Base-by-base conservation (phyloP, 2,888 invertebrate genomes). In the Catotricha subobsoleta region DNA sequence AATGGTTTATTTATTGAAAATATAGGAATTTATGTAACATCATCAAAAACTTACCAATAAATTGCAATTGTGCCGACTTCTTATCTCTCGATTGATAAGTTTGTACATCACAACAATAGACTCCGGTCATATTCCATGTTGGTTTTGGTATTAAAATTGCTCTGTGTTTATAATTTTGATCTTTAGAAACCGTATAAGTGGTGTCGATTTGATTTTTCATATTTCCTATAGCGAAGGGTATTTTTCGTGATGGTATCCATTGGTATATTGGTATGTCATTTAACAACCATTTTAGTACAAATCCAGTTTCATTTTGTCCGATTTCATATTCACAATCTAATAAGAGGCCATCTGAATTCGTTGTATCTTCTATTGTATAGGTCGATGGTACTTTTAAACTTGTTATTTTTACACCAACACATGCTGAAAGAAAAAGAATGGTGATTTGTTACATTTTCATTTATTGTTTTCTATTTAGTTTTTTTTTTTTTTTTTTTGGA, bases 51-150 rank as follows among this genome's bases (percentile, higher is more conserved):
- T 41, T 51, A 62, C 62, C 61, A 54, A 62, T 60, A 50, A 62
- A 59, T 56, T 62, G 62, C 50, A 62, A 51, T 48, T 57, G 55
- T 49, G 59, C 55, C 53, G 60, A 60, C 50, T 55, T 57, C 51
- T 58, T 61, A 50, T 63, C 63, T 46, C 60, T 58, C 34, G 62
- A 60, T 52, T 62, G 58, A 48, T 61, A 59, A 44, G 62, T 61
- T 52, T 62, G 62, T 43, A 62, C 63, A 42, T 58, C 55, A 53
- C 62, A 62, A 43, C 61, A 59, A 46, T 62, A 62, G 50, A 62
- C 62, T 39, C 62, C 62, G 42, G 62, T 62, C 59, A 62, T 59
- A 53, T 62, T 62, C 61, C 62, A 61, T 52, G 60, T 57, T 45
- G 63, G 63, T 47, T 60, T 56, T 48, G 53, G 59, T 51, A 62